Base-by-base conservation (phyloP, 2,888 invertebrate species). In the Villa cingulata region DNA sequence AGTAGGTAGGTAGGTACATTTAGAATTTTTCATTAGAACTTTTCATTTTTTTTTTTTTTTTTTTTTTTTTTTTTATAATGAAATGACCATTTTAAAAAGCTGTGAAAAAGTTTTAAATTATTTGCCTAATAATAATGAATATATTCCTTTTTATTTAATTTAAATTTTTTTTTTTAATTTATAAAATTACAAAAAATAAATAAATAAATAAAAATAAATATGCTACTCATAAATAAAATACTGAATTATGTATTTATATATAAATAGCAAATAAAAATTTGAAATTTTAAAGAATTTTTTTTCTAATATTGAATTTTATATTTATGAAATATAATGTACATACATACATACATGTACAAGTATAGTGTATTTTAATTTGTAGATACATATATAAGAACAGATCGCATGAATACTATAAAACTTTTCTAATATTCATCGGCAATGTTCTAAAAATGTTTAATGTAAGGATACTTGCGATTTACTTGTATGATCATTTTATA, bases 91-190 rank as follows among this genome's bases (percentile, higher is more conserved):
- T 45, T 44, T 32, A 32, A 49, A 43, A 48, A 49, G 51, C 49
- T 52, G 49, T 52, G 51, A 45, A 49, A 52, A 51, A 51, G 29
- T 4, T 48, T 46, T 47, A 38, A 49, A 49, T 51, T 51, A 51
- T 51, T 51, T 46, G 46, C 48, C 41, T 41, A 29, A 37, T 37
- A 37, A 41, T 37, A 32, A 41, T 16, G 23, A 23, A 32, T 32
- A n/a, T n/a, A n/a, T n/a, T n/a, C n/a, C n/a, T n/a, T n/a, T n/a
- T n/a, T n/a, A n/a, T n/a, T n/a, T n/a, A n/a, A n/a, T n/a, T n/a
- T n/a, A n/a, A n/a, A n/a, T n/a, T n/a, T n/a, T n/a, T n/a, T n/a
- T n/a, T n/a, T n/a, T n/a, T n/a, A n/a, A n/a, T n/a, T n/a, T n/a
- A n/a, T n/a, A 32, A 12, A 32, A 32, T 12, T 32, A 32, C 12